These are phyloP conservation scores for Podarcis lilfordi DNA, from an alignment of 2,797 vertebrate genomes.

Conservation along the genomic window DNA sequence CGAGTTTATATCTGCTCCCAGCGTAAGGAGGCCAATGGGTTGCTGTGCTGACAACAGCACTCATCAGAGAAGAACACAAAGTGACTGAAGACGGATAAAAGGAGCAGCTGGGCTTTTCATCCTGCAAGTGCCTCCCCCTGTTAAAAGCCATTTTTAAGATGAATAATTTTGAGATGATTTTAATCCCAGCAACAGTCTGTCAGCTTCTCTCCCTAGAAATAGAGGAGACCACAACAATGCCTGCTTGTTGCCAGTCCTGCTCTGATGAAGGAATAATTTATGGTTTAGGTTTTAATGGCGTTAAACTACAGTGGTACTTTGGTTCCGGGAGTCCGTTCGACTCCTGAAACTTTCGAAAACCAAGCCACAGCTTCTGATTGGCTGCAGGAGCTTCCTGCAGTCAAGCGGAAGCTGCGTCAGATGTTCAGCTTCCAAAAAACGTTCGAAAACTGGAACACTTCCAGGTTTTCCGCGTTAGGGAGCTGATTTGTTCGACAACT, in stretches of 20 bases:
- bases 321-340: too few species aligned
- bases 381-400: too few species aligned
- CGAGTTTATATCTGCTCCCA: conserved; percentile 60
- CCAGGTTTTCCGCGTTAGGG: too few species aligned
- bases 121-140: conserved; percentile 60
- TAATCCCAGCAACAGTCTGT: conserved; percentile 60
- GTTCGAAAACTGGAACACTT: too few species aligned
- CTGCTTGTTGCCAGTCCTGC: conserved; percentile 28
- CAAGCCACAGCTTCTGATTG: too few species aligned
- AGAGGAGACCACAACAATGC: conserved; percentile 49
- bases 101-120: conserved; percentile 62
- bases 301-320: too few species aligned
- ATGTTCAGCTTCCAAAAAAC: too few species aligned
- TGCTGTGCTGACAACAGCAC: conserved; percentile 63
- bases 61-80: conserved; percentile 63
- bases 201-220: conserved; percentile 38
- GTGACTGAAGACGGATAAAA: conserved; percentile 62
- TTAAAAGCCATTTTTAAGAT: conserved; percentile 54
- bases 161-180: conserved; percentile 61
- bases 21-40: conserved; percentile 47
- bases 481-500: too few species aligned
- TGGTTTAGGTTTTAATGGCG: background rate
- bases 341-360: rapidly evolving
- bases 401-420: too few species aligned
- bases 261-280: conserved; percentile 6